Base-by-base conservation (phyloP, 2,888 invertebrate species). In the Eilema griseolum region DNA sequence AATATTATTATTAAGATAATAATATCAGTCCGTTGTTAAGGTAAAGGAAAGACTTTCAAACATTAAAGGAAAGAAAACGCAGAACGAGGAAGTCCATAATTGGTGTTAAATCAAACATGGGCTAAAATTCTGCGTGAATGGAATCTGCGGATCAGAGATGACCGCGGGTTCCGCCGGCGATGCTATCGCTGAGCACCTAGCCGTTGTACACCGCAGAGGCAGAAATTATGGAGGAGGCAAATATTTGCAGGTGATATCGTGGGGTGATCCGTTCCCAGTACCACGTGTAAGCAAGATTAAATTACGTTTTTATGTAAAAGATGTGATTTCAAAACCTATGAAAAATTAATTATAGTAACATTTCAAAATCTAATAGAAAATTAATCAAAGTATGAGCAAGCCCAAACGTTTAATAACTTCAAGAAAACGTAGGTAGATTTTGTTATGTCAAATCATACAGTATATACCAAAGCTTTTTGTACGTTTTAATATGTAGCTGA, bases 21-120 rank as follows among this genome's bases (percentile, higher is more conserved):
- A 57, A 37, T 28, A 71, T 2, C 24, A n/a, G n/a, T n/a, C n/a
- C n/a, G n/a, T n/a, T n/a, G n/a, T n/a, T n/a, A 64, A 65, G 16
- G 11, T 31, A 37, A 66, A 59, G 14, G 12, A 61, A 71, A 59
- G 28, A 28, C 8, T 57, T 65, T 24, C 24, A 56, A 71, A 52
- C 24, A 52, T 59, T 66, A 60, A 77, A 82, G n/a, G 76, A 77
- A 79, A 71, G 76, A 79, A 84, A 84, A 82, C 84, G 75, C 76
- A 81, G 85, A 91, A 93, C 92, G 88, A 92, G 95, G 95, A 95
- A 95, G 94, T 83, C 94, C 93, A 93, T 95, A 94, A 95, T 95
- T 94, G 95, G 95, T 92, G 93, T 93, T 95, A 95, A 94, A 94
- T 95, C 94, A 95, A 95, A 94, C 94, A 93, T 88, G 90, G 89